Evolutionary conservation across 2,113 vertebrate species (phyloP).

Genomic region (Hystrix cristata): DNA sequence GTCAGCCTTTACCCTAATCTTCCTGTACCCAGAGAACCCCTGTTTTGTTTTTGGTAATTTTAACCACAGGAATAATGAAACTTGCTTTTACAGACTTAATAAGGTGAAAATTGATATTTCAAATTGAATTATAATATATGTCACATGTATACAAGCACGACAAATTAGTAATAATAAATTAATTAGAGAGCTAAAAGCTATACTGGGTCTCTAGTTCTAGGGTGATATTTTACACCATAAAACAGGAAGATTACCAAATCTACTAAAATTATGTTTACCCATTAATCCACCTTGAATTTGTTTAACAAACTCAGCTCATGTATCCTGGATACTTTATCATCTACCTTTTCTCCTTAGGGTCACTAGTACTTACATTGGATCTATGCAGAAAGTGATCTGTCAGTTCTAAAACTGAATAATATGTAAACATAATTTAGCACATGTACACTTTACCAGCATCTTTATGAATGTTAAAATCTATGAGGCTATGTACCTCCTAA

Average conservation of each 20-base stretch:
- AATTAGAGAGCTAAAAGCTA: neutral
- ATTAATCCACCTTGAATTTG: neutral
- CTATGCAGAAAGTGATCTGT: neutral
- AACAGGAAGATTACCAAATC: neutral
- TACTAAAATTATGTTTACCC: neutral
- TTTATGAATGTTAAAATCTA: neutral
- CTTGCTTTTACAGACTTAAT: neutral
- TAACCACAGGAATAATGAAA: neutral
- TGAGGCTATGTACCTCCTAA: neutral
- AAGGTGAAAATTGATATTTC: neutral
- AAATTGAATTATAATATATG: neutral
- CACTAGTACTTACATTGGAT: neutral
- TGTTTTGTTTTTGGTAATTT: neutral
- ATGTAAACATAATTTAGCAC: neutral
- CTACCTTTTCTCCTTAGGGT: neutral
- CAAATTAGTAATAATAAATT: neutral
- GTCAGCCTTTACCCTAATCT: neutral
- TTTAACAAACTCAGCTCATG: neutral
- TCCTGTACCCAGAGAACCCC: neutral
- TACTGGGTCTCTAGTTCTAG: neutral
- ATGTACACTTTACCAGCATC: neutral
- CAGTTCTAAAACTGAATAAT: neutral
- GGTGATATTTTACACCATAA: neutral
- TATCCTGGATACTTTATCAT: neutral
- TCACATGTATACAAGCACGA: neutral